Percentiles rank a stretch among this genome's conserved stretches.
phyloP scores from a whole-genome alignment of 2,113 vertebrate species.

The Pelusios castaneus region DNA sequence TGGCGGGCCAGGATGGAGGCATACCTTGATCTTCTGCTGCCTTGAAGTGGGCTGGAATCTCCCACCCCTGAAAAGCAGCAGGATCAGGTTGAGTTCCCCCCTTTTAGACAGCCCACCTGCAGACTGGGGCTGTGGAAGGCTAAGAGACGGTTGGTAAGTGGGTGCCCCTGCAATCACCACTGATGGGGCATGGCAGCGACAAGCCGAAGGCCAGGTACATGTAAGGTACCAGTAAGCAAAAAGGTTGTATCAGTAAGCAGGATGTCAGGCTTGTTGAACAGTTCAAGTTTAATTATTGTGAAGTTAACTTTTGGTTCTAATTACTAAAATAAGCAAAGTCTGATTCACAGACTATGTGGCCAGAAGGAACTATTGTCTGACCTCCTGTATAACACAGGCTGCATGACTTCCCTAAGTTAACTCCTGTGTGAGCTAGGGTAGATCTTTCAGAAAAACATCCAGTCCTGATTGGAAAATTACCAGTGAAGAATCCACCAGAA shows the following conservation, averaged over 20 bases:
- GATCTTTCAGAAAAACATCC: background rate
- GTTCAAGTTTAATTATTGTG: background rate
- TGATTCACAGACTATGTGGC: background rate
- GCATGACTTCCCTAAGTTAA: background rate
- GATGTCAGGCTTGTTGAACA: background rate
- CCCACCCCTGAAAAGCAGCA: background rate
- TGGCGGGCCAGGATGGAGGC: background rate
- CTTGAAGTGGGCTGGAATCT: background rate
- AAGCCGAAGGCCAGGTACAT: background rate
- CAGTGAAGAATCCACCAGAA: background rate
- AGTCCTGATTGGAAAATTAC: background rate
- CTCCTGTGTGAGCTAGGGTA: background rate
- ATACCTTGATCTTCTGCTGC: background rate
- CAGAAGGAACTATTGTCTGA: background rate
- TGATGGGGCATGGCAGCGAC: background rate
- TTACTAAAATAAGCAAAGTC: background rate
- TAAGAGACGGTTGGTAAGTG: background rate
- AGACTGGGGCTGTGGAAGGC: background rate
- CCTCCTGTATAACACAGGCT: background rate
- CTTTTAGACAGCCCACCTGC: background rate
- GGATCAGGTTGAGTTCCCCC: background rate
- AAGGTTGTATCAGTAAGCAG: background rate
- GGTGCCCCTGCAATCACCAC: background rate
- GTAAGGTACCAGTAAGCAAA: background rate
- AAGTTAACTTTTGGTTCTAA: background rate